Evolutionary conservation across 2,113 vertebrate species (phyloP).

Genomic region (Montifringilla adamsi): DNA sequence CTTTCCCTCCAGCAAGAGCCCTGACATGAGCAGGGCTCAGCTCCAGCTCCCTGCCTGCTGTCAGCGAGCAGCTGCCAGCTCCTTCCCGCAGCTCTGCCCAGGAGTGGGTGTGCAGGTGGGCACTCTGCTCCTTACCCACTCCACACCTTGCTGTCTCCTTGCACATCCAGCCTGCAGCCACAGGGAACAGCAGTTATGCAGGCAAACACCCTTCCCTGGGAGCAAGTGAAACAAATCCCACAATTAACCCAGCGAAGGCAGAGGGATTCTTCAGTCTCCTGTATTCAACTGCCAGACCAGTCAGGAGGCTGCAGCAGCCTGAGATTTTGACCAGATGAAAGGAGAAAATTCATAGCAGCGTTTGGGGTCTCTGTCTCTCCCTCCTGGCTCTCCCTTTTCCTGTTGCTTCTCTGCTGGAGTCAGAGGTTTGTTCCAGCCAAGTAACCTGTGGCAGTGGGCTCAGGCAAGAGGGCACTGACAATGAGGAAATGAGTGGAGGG

Average conservation of each 20-base stretch:
- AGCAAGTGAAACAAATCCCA: not conserved
- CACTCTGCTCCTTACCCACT: not conserved
- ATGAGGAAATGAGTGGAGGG: not conserved
- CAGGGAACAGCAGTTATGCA: not conserved
- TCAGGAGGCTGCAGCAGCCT: not conserved
- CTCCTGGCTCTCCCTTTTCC: not conserved
- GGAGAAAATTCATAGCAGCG: not conserved
- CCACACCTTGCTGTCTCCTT: not conserved
- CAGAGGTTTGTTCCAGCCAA: not conserved
- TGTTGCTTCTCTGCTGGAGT: not conserved
- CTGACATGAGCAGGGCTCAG: accelerated
- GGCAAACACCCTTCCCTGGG: not conserved
- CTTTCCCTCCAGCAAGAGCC: not conserved
- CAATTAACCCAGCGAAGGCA: not conserved
- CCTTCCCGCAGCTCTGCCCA: not conserved
- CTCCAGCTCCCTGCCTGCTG: not conserved
- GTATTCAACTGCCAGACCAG: not conserved
- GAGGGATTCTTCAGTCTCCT: not conserved
- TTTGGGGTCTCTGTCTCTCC: not conserved
- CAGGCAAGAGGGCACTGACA: not conserved
- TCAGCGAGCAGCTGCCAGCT: not conserved
- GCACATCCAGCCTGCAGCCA: not conserved
- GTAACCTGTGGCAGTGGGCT: not conserved
- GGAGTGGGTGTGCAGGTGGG: not conserved
- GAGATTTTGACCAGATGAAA: not conserved